Base-by-base conservation (phyloP, 2,113 vertebrate species). In the Rhea pennata region DNA sequence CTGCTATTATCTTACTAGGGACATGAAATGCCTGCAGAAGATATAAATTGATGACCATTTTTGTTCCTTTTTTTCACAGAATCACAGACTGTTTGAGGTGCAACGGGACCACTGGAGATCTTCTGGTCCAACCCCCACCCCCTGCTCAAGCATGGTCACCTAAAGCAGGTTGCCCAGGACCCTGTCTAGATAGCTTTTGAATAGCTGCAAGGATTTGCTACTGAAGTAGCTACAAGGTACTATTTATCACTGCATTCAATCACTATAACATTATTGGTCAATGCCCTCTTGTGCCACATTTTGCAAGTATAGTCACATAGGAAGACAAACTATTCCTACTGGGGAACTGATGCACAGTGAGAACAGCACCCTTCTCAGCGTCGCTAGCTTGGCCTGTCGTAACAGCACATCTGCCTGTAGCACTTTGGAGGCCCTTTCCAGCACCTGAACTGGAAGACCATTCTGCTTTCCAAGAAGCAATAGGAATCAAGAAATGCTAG, bases 251-350 rank as follows among this genome's bases (percentile, higher is more conserved):
- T 53, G 44, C 26, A 24, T 54, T 64, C 8, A 50, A 16, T 31
- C 84, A 33, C 71, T 6, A 0, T 8, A 21, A 20, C 3, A 33
- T 27, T 82, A 65, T 36, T 6, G 1, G 31, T 61, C 5, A 0
- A 51, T 53, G 31, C 13, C 21, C 12, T 39, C 5, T 27, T 53
- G 39, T 31, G 36, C 3, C 3, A 26, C 26, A 2, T 9, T 12
- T 36, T 86, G 64, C 58, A 64, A 40, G 64, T n/a, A 15, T 5
- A 54, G 44, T 19, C 33, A 42, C 0, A 0, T 0, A 31, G 56
- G 31, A 36, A 19, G 7, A 21, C 0, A 1, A 86, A 29, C 23
- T 23, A 6, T 22, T 67, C 33, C 12, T 10, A 8, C 40, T 23
- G 31, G 16, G 23, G 29, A 51, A 36, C 12, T 26, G 23, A 27